phyloP scores from a whole-genome alignment of 2,888 invertebrate genomes.

The Oconnorella tubifera region DNA sequence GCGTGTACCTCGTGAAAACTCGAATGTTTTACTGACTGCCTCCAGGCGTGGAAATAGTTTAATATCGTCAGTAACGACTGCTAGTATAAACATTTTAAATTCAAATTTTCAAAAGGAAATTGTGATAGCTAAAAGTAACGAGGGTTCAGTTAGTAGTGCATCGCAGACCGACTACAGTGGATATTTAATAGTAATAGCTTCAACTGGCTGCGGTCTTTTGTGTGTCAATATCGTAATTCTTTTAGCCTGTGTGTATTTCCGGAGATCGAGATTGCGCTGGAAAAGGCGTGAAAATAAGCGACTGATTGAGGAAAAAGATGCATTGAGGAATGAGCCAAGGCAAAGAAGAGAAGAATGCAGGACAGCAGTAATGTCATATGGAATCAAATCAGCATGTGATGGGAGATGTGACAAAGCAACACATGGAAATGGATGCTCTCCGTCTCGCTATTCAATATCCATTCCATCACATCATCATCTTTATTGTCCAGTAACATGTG shows the following conservation, averaged over 20 bases:
- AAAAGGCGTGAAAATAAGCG: not conserved
- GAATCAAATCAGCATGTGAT: not conserved
- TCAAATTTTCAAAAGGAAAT: too few species aligned
- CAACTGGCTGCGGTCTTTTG: not conserved
- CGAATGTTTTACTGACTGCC: not conserved
- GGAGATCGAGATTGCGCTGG: not conserved
- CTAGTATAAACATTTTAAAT: too few species aligned
- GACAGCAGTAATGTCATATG: not conserved
- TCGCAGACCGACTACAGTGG: not conserved
- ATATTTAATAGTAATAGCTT: not conserved
- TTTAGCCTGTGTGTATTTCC: not conserved
- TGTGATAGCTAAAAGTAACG: too few species aligned
- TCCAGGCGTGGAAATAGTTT: not conserved
- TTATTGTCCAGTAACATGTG: not conserved
- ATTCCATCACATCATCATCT: not conserved
- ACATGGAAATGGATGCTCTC: not conserved
- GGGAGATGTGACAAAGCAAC: not conserved
- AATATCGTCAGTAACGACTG: not conserved
- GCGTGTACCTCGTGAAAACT: not conserved
- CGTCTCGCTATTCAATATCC: not conserved
- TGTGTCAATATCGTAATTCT: not conserved
- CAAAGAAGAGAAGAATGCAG: not conserved
- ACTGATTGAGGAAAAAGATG: not conserved
- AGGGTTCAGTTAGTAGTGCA: not conserved
- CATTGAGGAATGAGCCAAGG: not conserved